Percentiles rank a stretch among this genome's conserved stretches.
These are phyloP conservation scores for Meloidogyne hapla DNA, from an alignment of 1,140 invertebrate species.

Conservation along the genomic window DNA sequence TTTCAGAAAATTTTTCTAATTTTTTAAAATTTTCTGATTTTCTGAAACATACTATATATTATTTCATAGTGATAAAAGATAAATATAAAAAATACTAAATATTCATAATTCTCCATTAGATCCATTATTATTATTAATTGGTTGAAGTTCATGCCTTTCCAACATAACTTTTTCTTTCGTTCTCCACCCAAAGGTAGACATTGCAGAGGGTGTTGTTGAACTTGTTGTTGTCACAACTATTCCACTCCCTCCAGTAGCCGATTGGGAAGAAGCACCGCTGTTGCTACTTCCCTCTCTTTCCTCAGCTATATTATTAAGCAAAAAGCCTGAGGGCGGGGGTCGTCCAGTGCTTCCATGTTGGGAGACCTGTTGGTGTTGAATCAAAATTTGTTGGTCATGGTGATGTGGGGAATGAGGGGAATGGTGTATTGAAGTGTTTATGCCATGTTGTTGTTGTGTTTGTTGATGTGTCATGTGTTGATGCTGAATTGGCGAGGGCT, in stretches of 20 bases:
- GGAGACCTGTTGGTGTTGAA: neutral
- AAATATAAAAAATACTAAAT: neutral
- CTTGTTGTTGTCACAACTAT: neutral
- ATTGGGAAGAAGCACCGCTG: slow-evolving; percentile 15
- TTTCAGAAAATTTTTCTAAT: too few species aligned
- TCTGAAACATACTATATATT: too few species aligned
- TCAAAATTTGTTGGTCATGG: slow-evolving; percentile 1
- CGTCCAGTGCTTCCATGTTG: neutral
- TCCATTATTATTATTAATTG: neutral
- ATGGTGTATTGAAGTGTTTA: neutral
- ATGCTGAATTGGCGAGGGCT: neutral
- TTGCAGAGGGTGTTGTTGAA: neutral
- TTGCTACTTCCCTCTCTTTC: neutral
- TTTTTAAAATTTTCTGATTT: too few species aligned
- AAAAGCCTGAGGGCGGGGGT: neutral
- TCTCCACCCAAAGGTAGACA: slow-evolving; percentile 13
- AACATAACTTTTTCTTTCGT: slow-evolving; percentile 19
- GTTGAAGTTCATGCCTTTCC: slow-evolving; percentile 26
- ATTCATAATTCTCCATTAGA: neutral
- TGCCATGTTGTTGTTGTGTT: slow-evolving; percentile 4
- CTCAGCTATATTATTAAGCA: neutral
- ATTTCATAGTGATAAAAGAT: too few species aligned
- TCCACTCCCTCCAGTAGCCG: neutral
- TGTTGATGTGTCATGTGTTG: slow-evolving; percentile 12
- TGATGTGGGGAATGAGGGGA: slow-evolving; percentile 3